These are phyloP conservation scores for Andrena trimmerana DNA, from an alignment of 2,888 invertebrate genomes.

Conservation along the genomic window DNA sequence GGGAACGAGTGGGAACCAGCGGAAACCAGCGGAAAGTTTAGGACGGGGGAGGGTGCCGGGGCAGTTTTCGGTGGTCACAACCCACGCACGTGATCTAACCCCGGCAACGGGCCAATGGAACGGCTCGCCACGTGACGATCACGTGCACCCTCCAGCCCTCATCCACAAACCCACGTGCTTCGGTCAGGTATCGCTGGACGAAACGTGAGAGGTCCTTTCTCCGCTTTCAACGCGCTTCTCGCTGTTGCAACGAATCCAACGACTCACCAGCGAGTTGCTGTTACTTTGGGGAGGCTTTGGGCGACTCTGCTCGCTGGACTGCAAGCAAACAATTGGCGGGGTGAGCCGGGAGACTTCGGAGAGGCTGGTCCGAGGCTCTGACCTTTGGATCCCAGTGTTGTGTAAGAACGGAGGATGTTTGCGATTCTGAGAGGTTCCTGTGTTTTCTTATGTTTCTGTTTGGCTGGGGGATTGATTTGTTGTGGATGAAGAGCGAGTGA, in stretches of 20 bases:
- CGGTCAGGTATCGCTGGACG: not conserved
- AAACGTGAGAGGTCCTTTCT: not conserved
- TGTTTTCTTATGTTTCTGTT: not conserved
- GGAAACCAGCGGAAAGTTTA: constrained; percentile 28
- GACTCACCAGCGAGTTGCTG: not conserved
- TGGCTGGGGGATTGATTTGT: not conserved
- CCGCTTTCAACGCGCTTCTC: not conserved
- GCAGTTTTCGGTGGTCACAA: constrained; percentile 34
- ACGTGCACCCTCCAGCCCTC: constrained; percentile 44
- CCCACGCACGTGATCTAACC: constrained; percentile 51
- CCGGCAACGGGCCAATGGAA: constrained; percentile 34
- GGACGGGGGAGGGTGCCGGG: constrained; percentile 18
- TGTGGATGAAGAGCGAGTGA: not conserved
- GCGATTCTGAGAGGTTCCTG: no score
- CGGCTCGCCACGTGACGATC: constrained; percentile 48
- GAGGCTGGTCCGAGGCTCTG: not conserved
- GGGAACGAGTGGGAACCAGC: constrained; percentile 15
- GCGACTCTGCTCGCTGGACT: not conserved
- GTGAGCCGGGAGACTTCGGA: not conserved
- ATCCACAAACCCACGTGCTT: not conserved
- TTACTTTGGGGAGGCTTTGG: not conserved
- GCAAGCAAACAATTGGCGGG: not conserved
- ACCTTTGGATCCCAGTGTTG: not conserved
- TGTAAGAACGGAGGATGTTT: not conserved
- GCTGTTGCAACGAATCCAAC: not conserved